Evolutionary conservation across 64 coral and sea anemone genomes (phyloP).

Genomic region (Montipora efflorescens): DNA sequence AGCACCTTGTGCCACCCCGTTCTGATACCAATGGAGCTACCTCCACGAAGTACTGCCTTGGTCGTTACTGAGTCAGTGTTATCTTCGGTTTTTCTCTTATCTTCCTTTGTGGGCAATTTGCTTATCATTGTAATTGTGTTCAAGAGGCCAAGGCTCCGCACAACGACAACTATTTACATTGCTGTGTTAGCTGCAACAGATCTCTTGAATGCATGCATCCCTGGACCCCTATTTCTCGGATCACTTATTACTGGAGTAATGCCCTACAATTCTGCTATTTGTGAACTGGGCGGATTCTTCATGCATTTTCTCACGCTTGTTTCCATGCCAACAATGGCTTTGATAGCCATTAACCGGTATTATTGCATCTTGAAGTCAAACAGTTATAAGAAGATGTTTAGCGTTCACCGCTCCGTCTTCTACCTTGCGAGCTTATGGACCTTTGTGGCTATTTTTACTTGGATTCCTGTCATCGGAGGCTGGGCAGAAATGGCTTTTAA

Average conservation of each 20-base stretch:
- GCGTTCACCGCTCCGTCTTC: background rate
- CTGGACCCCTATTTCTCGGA: background rate
- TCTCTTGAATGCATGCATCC: slow-evolving; percentile 10
- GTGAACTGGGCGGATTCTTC: slow-evolving; percentile 7
- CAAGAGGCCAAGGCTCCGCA: slow-evolving; percentile 9
- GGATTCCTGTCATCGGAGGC: slow-evolving; percentile 26
- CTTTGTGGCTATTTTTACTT: slow-evolving; percentile 40
- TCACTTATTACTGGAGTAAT: background rate
- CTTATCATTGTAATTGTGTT: background rate
- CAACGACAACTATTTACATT: slow-evolving; percentile 19
- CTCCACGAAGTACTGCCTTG: background rate
- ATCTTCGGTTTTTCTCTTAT: background rate
- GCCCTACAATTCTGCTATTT: background rate
- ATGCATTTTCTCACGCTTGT: background rate
- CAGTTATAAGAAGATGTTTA: slow-evolving; percentile 29
- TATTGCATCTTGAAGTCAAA: background rate
- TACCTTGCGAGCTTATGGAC: slow-evolving; percentile 45
- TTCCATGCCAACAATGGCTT: slow-evolving; percentile 31
- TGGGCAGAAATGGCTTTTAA: slow-evolving; percentile 20
- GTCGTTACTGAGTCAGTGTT: background rate
- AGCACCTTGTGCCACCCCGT: background rate
- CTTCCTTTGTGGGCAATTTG: slow-evolving; percentile 26
- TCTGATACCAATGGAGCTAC: background rate
- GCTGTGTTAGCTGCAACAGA: slow-evolving; percentile 18
- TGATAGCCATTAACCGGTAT: slow-evolving; percentile 35